A percentile compares a stretch with the other conserved stretches of the same genome.
Evolutionary conservation across 2,888 invertebrate species (phyloP).

Genomic region (Criorhina ranunculi): DNA sequence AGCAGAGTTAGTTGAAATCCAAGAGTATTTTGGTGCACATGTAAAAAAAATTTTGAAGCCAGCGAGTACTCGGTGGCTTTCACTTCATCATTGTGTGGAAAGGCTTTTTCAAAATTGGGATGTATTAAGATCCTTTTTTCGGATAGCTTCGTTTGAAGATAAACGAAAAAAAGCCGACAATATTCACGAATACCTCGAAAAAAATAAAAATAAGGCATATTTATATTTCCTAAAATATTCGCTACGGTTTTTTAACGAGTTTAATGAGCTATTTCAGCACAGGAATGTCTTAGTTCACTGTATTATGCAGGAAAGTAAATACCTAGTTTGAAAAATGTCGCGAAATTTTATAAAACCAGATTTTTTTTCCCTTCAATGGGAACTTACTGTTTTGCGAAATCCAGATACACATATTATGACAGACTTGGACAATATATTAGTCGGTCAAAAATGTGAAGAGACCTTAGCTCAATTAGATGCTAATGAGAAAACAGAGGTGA

Average conservation of each 20-base stretch:
- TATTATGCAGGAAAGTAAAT: constrained; percentile 18
- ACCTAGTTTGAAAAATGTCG: background rate
- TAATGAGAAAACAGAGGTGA: background rate
- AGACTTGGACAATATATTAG: background rate
- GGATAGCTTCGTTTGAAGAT: constrained; percentile 18
- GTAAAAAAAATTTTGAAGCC: background rate
- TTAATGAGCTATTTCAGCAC: too few relatives aligned
- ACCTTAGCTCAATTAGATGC: background rate
- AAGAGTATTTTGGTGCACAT: constrained; percentile 14
- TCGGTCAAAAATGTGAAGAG: constrained; percentile 13
- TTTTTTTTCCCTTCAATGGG: constrained; percentile 8
- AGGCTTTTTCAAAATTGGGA: constrained; percentile 14
- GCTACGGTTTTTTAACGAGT: constrained; percentile 1
- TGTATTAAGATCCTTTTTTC: constrained; percentile 10
- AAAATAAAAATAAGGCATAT: background rate
- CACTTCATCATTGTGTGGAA: constrained; percentile 4
- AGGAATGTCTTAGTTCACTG: constrained; percentile 17
- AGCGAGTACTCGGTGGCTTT: constrained; percentile 4
- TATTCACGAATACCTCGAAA: too few relatives aligned
- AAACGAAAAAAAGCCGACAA: constrained; percentile 10
- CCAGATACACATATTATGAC: background rate
- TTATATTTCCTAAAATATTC: constrained; percentile 14
- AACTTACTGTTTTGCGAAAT: background rate
- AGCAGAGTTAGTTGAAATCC: constrained; percentile 24
- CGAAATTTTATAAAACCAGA: background rate